phyloP scores from a whole-genome alignment of 2,113 vertebrate species.

The Etia nguti region DNA sequence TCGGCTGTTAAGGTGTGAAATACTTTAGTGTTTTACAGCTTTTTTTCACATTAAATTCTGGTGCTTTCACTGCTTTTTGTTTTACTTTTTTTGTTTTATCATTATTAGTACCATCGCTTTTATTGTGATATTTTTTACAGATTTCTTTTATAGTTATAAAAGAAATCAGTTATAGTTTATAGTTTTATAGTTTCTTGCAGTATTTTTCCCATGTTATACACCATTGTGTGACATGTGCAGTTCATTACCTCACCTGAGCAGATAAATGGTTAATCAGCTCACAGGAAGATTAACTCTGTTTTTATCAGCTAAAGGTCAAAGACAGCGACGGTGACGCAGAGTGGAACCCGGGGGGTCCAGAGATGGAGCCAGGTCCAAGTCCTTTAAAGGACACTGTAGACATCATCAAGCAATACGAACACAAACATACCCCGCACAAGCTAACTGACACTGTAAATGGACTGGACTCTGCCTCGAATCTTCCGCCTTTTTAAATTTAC shows the following conservation, averaged over 20 bases:
- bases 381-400: not conserved
- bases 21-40: not conserved
- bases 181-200: not conserved
- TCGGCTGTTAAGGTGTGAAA: not conserved
- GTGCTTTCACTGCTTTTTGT: not conserved
- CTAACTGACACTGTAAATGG: not conserved
- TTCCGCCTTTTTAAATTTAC: not conserved
- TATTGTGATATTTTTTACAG: not conserved
- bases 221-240: not conserved
- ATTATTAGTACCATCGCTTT: not conserved
- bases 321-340: not conserved
- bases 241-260: not conserved
- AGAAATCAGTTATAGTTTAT: no score
- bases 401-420: not conserved
- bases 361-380: not conserved
- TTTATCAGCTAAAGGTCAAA: slow-evolving; percentile 11
- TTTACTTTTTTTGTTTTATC: not conserved
- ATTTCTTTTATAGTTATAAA: not conserved
- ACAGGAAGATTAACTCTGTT: slow-evolving; percentile 29
- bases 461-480: not conserved
- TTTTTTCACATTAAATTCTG: not conserved
- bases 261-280: slow-evolving; percentile 36
- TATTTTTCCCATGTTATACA: not conserved
- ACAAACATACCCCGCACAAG: not conserved
- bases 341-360: not conserved